A percentile compares a stretch with the other conserved stretches of the same genome.
These are phyloP conservation scores for Cyanistes caeruleus DNA, from an alignment of 2,113 vertebrate genomes.

Conservation along the genomic window DNA sequence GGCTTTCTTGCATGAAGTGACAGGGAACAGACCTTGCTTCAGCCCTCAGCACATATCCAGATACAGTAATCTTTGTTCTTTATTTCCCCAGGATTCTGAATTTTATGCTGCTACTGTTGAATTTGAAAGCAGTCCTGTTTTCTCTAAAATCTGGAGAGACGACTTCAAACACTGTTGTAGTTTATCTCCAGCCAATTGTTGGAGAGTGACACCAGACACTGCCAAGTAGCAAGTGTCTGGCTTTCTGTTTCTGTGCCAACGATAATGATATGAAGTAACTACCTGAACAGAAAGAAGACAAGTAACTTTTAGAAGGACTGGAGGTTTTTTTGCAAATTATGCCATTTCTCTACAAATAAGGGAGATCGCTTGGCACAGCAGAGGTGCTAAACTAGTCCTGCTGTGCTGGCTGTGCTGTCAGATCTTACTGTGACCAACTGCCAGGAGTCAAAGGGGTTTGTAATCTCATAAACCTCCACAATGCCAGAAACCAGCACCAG, in stretches of 20 bases:
- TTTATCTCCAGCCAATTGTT: neutral
- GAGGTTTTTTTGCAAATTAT: neutral
- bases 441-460: neutral
- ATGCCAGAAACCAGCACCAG: neutral
- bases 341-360: neutral
- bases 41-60: neutral
- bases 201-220: neutral
- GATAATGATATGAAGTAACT: neutral
- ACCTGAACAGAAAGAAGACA: accelerated
- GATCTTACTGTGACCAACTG: neutral
- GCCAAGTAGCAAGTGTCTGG: neutral
- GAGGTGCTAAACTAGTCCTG: neutral
- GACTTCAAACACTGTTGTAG: neutral
- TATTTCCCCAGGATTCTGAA: neutral
- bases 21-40: neutral
- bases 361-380: neutral
- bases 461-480: neutral
- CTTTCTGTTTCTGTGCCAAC: neutral
- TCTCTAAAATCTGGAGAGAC: neutral
- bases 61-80: neutral
- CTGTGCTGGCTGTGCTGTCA: neutral
- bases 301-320: neutral
- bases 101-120: neutral
- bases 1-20: neutral
- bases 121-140: neutral